Base-by-base conservation (phyloP, 2,888 invertebrate species). In the Drosophila kuntzei region DNA sequence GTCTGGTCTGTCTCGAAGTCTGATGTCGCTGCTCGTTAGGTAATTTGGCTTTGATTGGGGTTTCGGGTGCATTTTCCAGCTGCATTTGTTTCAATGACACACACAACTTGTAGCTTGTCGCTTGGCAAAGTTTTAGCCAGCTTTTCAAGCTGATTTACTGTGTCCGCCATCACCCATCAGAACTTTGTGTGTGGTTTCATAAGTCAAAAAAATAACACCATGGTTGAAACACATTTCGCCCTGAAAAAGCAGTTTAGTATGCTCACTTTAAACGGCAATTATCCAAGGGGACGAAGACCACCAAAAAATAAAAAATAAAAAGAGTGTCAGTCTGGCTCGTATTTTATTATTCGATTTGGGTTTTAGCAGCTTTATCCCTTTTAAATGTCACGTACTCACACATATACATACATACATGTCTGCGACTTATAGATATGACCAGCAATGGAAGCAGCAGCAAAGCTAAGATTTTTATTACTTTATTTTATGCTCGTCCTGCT, bases 51-150 rank as follows among this genome's bases (percentile, higher is more conserved):
- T 88, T 84, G 83, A 84, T 84, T 88, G 87, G 77, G 82, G 72
- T 77, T 86, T 75, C 66, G 69, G 64, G 44, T 72, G 79, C 72
- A 87, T 34, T 84, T 84, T 87, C 79, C 67, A 72, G 83, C 83
- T 82, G 88, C 88, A 88, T 86, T 84, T 88, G 83, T 88, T 84
- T 84, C 87, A 88, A 88, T 88, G 83, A 88, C 70, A 62, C 63
- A 51, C 44, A 66, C 55, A 76, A 75, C 77, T 66, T 70, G 63
- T 70, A 32, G 73, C 64, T 76, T 63, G 58, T 69, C 39, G 18
- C n/a, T 18, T 46, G 14, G 25, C 46, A 39, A 60, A 73, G 36
- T 57, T 54, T 60, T 51, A 1, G 22, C 27, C 12, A 43, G 46
- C 46, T 72, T 46, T 49, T 32, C 9, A 12, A 18, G 44, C 39